A percentile compares a stretch with the other conserved stretches of the same genome.
These are phyloP conservation scores for Crocodylus rhombifer DNA, from an alignment of 2,797 vertebrate species.

Conservation along the genomic window DNA sequence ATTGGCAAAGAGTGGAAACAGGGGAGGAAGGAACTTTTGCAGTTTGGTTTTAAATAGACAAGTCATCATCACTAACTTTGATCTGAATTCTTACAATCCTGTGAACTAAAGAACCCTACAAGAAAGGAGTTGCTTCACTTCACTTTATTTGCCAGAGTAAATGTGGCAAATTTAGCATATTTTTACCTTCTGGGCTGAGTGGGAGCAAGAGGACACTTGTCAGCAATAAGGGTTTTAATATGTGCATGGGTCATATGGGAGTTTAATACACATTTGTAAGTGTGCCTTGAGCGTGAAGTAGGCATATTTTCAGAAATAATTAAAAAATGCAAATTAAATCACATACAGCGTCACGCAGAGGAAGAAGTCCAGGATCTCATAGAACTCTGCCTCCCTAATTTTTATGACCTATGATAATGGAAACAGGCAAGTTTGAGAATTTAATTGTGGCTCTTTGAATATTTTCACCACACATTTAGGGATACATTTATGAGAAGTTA, in stretches of 20 bases:
- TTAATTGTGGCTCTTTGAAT: conserved; percentile 50
- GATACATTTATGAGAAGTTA: not conserved
- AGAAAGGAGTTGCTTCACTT: not conserved
- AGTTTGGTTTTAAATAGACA: not conserved
- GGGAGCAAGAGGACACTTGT: not conserved
- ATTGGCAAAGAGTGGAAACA: not conserved
- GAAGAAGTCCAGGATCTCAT: not conserved
- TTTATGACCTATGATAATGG: conserved; percentile 14
- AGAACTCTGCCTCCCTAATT: not conserved
- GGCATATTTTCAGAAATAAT: not conserved
- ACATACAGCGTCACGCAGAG: not conserved
- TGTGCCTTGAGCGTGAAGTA: not conserved
- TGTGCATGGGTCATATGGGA: not conserved
- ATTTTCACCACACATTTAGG: conserved; percentile 47
- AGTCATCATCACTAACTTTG: not conserved
- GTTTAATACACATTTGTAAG: not conserved
- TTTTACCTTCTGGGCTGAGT: not conserved
- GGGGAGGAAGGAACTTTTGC: not conserved
- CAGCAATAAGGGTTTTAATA: not conserved
- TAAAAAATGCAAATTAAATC: not conserved
- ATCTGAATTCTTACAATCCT: not conserved
- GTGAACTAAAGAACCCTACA: not conserved
- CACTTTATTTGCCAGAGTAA: not conserved
- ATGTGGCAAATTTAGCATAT: not conserved
- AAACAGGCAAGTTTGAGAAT: conserved; percentile 17